phyloP scores from a whole-genome alignment of 2,113 vertebrate genomes.

The Ailuropoda melanoleuca region DNA sequence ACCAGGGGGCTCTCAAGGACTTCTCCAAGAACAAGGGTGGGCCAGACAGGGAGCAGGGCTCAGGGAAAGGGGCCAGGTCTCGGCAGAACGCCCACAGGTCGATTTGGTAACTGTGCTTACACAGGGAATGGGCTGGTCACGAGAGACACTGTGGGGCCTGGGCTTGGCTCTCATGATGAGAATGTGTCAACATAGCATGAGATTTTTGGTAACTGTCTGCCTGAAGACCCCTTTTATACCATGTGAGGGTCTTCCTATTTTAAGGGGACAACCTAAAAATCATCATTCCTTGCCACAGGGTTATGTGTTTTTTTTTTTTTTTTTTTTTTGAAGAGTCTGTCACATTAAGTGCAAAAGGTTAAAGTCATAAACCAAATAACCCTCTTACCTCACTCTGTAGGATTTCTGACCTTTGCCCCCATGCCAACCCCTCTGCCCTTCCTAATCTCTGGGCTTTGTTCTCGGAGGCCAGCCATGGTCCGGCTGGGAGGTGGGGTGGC shows the following conservation, averaged over 20 bases:
- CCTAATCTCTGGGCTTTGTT: neutral
- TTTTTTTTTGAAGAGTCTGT: neutral
- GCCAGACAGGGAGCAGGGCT: neutral
- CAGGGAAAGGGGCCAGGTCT: neutral
- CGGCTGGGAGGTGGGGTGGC: neutral
- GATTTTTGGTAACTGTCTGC: neutral
- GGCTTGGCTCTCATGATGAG: neutral
- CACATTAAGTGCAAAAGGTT: neutral
- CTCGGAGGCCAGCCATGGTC: neutral
- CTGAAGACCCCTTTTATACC: neutral
- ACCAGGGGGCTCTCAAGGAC: neutral
- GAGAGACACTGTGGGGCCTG: accelerated
- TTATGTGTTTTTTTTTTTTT: neutral
- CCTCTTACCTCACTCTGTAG: neutral
- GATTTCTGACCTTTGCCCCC: neutral
- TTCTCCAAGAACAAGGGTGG: neutral
- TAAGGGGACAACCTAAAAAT: neutral
- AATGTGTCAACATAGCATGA: accelerated
- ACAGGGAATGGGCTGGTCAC: neutral
- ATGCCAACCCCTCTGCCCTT: accelerated
- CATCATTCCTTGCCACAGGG: neutral
- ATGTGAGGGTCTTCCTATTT: neutral
- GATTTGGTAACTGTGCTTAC: neutral
- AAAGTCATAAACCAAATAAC: neutral
- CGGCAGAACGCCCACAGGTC: neutral